Evolutionary conservation across 2,113 vertebrate genomes (phyloP).

Genomic region (Calyptommatus sinebrachiatus): DNA sequence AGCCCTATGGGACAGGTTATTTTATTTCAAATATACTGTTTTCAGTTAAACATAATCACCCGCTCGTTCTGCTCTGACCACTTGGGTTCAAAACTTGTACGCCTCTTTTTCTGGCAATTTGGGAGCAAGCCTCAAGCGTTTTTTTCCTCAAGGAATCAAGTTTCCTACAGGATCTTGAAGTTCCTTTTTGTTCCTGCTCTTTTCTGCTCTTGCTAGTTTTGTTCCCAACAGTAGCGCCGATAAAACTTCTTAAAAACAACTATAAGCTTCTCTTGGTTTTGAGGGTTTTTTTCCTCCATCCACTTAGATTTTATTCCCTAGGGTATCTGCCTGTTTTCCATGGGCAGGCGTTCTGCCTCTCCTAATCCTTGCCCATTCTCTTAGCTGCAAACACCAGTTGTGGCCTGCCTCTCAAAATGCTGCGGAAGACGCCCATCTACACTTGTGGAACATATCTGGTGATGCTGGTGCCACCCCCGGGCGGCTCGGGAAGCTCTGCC

Average conservation of each 20-base stretch:
- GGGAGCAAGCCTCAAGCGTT: not conserved
- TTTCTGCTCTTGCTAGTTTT: too few species aligned
- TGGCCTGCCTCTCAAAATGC: constrained; percentile 91
- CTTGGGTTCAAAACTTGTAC: not conserved
- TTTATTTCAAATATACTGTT: too few species aligned
- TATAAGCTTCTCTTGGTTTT: not conserved
- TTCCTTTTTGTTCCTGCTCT: too few species aligned
- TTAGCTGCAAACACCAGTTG: constrained; percentile 93
- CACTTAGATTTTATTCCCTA: not conserved
- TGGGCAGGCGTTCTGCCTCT: not conserved
- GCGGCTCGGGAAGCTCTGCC: constrained; percentile 94
- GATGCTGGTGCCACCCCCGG: constrained; percentile 93
- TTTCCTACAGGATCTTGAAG: not conserved
- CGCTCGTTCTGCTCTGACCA: too few species aligned
- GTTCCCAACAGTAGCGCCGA: not conserved
- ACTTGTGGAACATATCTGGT: constrained; percentile 94
- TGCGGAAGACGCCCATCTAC: constrained; percentile 93
- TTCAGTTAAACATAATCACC: too few species aligned
- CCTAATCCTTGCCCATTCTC: constrained; percentile 1
- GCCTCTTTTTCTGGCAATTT: too few species aligned
- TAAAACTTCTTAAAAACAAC: not conserved
- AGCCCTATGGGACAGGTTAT: not conserved
- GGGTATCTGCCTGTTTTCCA: not conserved
- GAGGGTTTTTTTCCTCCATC: accelerated
- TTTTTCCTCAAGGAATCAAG: not conserved